Evolutionary conservation across 2,113 vertebrate genomes (phyloP).

Genomic region (Fulica atra): DNA sequence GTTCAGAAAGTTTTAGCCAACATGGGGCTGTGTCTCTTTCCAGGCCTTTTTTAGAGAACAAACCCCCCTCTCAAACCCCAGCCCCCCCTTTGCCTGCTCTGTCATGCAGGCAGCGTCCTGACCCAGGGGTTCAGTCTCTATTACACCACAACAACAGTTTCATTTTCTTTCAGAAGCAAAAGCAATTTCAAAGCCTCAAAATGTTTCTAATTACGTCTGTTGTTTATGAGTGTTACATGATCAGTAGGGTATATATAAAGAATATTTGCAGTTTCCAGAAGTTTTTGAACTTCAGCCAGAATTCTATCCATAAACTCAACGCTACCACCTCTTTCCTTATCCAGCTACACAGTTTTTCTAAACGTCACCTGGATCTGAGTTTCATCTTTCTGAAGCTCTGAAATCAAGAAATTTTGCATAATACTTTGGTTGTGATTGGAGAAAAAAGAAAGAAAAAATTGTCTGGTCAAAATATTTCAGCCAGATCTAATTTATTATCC

Average conservation of each 20-base stretch:
- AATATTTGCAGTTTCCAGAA: conserved; percentile 22
- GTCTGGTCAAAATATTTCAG: conserved; percentile 14
- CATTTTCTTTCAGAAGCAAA: conserved; percentile 40
- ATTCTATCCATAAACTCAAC: background rate
- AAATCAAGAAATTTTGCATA: background rate
- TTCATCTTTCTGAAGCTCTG: background rate
- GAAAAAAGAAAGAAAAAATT: background rate
- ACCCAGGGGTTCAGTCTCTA: background rate
- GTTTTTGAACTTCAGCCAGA: conserved; percentile 21
- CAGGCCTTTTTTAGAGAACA: background rate
- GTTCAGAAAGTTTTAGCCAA: background rate
- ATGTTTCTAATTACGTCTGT: conserved; percentile 41
- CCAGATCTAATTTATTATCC: conserved; percentile 33
- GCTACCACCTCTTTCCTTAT: background rate
- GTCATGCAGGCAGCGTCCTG: background rate
- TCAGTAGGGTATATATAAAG: background rate
- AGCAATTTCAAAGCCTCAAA: conserved; percentile 47
- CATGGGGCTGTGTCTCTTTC: background rate
- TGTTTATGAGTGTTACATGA: conserved; percentile 44
- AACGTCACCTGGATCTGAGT: background rate
- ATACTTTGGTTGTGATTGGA: background rate
- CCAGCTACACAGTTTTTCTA: background rate
- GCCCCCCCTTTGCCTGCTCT: background rate
- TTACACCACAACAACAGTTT: background rate
- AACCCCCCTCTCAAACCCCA: no score